Base-by-base conservation (phyloP, 1,140 invertebrate species). In the Calephelis nemesis region DNA sequence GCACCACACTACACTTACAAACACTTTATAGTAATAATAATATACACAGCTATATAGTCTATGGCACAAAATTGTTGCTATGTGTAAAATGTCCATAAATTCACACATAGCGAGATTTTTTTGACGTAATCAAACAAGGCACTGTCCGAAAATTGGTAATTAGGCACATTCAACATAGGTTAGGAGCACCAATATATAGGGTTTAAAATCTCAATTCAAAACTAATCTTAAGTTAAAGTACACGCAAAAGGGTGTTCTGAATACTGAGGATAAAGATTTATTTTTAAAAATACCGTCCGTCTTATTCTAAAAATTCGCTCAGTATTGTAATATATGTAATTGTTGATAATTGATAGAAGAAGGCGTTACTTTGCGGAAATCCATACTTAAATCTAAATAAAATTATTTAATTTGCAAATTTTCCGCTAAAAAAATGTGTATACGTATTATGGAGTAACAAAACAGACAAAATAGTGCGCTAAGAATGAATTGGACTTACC, bases 1-100 rank as follows among this genome's bases (percentile, higher is more conserved):
- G 69, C 70, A 62, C 69, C 69, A 63, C 69, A 63, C 63, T 65
- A 65, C 63, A 62, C 67, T 72, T 69, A 39, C 30, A 62, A 67
- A 62, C 30, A 47, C 42, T 54, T 47, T 45, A 30, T 30, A 19
- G 19, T 19, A 30, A 65, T 42, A 52, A 67, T 54, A 50, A 30
- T 71, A 71, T 71, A 63, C 64, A 72, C 67, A 68, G n/a, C 60
- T 60, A 42, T 47, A 47, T 39, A 47, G 12, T 48, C 52, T 67
- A 67, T 58, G 12, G 54, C 54, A 66, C 65, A 45, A 39, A 11
- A 12, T 39, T 58, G 19, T 58, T 39, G 52, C 52, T 58, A 58
- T 39, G 19, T 58, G 52, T 58, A 58, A 11, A 58, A 39, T 58
- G 11, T 58, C 39, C 19, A 54, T 15, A 13, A 15, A 19, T 30